Evolutionary conservation across 2,797 vertebrate species (phyloP).

Genomic region (Phrynocephalus vlangalii): DNA sequence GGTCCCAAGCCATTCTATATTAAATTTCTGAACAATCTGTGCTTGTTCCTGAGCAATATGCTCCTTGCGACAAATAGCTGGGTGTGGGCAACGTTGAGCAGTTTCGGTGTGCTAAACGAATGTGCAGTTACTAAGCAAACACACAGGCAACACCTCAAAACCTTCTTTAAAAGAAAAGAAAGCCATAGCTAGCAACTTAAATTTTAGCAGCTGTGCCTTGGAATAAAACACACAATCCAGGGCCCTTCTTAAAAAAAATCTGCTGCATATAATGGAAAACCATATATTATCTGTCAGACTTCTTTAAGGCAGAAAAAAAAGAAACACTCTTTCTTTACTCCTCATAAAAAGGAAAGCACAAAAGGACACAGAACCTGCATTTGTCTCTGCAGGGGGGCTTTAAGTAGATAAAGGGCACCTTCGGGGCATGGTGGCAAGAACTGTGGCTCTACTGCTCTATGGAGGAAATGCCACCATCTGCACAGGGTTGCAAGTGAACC

Average conservation of each 20-base stretch:
- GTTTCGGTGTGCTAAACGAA: background rate
- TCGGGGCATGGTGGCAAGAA: background rate
- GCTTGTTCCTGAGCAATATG: background rate
- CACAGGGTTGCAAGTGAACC: background rate
- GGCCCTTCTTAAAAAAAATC: background rate
- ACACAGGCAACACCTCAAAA: background rate
- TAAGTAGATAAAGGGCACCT: constrained; percentile 16
- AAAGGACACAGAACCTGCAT: background rate
- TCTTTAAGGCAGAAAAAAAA: constrained; percentile 20
- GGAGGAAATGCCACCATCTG: constrained; percentile 1
- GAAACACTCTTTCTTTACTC: background rate
- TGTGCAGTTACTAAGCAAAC: background rate
- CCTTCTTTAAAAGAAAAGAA: background rate
- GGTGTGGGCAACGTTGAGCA: too few species aligned
- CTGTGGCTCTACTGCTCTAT: background rate
- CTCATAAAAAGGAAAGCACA: background rate
- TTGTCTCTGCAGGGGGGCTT: constrained; percentile 15
- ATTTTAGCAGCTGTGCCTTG: background rate
- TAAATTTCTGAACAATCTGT: background rate
- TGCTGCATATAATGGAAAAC: constrained; percentile 6
- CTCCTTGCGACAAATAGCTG: background rate
- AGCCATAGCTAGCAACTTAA: background rate
- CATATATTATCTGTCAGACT: background rate
- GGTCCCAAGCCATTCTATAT: background rate
- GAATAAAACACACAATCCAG: background rate